Base-by-base conservation (phyloP, 2,888 invertebrate genomes). In the Habrosyne pyritoides region DNA sequence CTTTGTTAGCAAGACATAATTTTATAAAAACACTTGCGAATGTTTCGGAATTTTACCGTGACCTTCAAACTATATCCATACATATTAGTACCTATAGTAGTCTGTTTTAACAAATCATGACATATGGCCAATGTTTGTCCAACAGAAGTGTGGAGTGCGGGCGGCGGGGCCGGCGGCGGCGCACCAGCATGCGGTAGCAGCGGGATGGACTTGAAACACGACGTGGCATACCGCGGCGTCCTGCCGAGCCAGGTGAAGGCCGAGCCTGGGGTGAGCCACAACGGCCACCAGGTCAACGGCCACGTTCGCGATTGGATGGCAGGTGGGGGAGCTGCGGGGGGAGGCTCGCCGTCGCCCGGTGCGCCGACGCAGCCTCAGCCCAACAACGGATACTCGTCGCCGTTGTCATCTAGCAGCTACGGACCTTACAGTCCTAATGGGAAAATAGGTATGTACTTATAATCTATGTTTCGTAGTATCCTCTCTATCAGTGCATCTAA, bases 341-440 rank as follows among this genome's bases (percentile, higher is more conserved):
- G 87, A 80, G 95, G 86, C 69, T 96, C 89, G 22, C 87, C 91
- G 14, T 95, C 95, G n/a, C 95, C 95, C 12, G 95, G 95, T 12
- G 95, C 95, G 54, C 94, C 95, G 10, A 85, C 90, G 59, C 94
- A 93, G 79, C 93, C 93, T 22, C 94, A 93, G 76, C 93, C 94
- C 67, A 95, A 94, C 80, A 96, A 96, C 76, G 97, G 97, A 55
- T 97, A 97, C 86, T 96, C 97, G 53, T 97, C 97, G 68, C 97
- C 97, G 21, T 95, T 97, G 93, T 97, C 97, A 54, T 96, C 96
- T 18, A 95, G 97, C 86, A 97, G 97, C 94, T 97, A 97, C 93
- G 97, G 97, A 74, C 97, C 97, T 2, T 97, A 97, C 87, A 97
- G 97, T 92, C 97, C 97, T 67, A 97, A 96, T 88, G 97, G 96